Evolutionary conservation across 2,113 vertebrate genomes (phyloP).

Genomic region (Hypocryptadius cinnamomeus): DNA sequence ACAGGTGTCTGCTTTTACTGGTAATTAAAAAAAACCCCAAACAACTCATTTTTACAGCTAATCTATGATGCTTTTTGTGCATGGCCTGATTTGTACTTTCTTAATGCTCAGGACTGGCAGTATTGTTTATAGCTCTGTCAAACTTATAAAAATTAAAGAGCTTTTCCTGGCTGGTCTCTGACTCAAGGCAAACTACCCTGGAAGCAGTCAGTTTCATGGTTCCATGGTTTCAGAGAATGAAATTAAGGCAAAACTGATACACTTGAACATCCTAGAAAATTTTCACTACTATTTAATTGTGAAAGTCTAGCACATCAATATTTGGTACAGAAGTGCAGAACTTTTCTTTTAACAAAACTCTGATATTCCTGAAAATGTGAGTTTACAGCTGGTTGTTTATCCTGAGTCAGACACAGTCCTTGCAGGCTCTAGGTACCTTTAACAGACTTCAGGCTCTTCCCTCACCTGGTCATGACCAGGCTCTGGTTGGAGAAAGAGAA

Average conservation of each 20-base stretch:
- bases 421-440: not conserved
- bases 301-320: not conserved
- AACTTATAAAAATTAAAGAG: not conserved
- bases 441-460: not conserved
- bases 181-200: not conserved
- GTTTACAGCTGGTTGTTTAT: not conserved
- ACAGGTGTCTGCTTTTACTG: not conserved
- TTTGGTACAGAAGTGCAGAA: not conserved
- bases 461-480: not conserved
- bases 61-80: not conserved
- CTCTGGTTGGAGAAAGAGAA: not conserved
- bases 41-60: not conserved
- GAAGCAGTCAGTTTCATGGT: not conserved
- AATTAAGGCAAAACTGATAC: not conserved
- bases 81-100: not conserved
- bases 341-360: not conserved
- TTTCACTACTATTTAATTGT: not conserved
- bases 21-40: not conserved
- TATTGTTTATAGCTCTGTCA: conserved; percentile 13
- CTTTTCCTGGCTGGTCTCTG: not conserved
- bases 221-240: not conserved
- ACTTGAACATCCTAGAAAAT: not conserved
- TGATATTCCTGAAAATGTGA: not conserved
- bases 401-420: not conserved
- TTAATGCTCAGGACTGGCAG: not conserved